Conservation (phyloP, 2,797 vertebrate genomes). For the Sternotherus odoratus region DNA sequence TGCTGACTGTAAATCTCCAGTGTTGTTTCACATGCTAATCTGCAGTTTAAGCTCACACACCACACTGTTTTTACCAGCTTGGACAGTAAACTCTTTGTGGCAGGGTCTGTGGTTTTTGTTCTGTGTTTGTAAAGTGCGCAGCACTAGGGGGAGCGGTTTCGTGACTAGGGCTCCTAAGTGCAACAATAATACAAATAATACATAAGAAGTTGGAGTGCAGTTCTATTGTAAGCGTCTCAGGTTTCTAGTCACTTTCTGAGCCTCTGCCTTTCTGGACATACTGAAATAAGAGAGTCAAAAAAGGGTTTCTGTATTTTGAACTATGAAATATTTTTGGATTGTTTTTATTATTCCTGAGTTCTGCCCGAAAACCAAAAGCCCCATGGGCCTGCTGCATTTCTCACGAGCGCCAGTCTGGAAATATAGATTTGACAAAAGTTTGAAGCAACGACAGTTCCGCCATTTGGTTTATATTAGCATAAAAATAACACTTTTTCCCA, state of each 20-base stretch:
- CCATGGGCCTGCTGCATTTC: not conserved
- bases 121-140: not conserved
- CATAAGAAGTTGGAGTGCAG: not conserved
- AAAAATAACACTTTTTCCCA: not conserved
- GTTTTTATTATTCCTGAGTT: not conserved
- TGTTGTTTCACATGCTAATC: not conserved
- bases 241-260: not conserved
- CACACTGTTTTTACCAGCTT: not conserved
- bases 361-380: not conserved
- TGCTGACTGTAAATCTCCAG: not conserved
- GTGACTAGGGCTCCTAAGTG: not conserved
- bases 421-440: not conserved
- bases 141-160: not conserved
- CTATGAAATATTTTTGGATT: not conserved
- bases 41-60: fast-evolving
- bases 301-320: not conserved
- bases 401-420: not conserved
- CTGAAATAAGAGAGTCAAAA: not conserved
- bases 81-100: not conserved
- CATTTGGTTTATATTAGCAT: not conserved
- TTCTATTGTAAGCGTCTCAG: not conserved
- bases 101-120: not conserved
- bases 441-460: not conserved
- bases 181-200: not conserved
- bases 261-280: not conserved